Conservation (phyloP, 2,113 vertebrate species). For the Stigmatopora nigra region DNA sequence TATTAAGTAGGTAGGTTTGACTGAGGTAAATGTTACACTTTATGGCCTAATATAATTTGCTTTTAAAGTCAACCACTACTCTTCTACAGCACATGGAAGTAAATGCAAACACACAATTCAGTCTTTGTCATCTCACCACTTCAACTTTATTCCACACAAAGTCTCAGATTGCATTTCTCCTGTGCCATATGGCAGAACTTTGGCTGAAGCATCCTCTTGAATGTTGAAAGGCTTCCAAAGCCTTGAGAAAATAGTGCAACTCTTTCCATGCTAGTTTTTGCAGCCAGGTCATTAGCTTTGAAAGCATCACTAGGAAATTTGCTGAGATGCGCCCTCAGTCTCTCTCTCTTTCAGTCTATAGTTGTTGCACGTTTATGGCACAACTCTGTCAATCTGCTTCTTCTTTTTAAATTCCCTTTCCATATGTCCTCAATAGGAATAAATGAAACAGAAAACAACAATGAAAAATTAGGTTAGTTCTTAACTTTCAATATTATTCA, state of each 20-base stretch:
- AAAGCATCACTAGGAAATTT: slow-evolving; percentile 45
- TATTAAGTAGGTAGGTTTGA: not conserved
- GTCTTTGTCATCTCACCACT: not conserved
- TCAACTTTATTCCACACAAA: slow-evolving; percentile 36
- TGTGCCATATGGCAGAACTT: slow-evolving; percentile 32
- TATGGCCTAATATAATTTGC: not conserved
- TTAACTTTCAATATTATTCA: too few relatives aligned
- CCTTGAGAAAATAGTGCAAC: slow-evolving; percentile 45
- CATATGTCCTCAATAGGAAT: too few relatives aligned
- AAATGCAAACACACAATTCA: not conserved
- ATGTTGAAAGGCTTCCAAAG: slow-evolving; percentile 45
- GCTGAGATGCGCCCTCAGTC: slow-evolving; percentile 22
- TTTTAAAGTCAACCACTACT: not conserved
- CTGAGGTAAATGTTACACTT: not conserved
- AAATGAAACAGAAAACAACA: too few relatives aligned
- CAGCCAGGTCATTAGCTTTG: slow-evolving; percentile 29
- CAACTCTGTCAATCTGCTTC: not conserved
- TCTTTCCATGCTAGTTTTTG: slow-evolving; percentile 54
- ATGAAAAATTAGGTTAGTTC: too few relatives aligned
- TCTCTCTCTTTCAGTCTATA: slow-evolving; percentile 1
- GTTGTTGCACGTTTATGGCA: not conserved
- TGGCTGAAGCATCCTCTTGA: slow-evolving; percentile 42
- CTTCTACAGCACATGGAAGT: not conserved
- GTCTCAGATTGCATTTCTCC: slow-evolving; percentile 31
- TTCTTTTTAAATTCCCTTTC: not conserved